phyloP scores from a whole-genome alignment of 1,140 invertebrate species.

The Pomacea maculata region DNA sequence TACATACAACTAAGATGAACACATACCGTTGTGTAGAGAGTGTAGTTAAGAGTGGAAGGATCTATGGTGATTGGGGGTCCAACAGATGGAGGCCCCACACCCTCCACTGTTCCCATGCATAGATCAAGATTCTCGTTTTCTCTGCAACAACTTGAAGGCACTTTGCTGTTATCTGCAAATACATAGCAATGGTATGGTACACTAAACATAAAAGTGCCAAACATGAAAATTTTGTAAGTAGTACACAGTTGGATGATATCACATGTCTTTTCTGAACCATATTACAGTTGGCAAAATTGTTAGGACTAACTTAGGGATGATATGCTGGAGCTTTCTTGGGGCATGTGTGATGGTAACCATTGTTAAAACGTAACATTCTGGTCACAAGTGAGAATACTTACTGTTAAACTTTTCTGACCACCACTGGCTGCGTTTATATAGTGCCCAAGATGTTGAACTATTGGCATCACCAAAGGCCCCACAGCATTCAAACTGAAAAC shows the following conservation, averaged over 20 bases:
- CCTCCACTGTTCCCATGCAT: constrained; percentile 37
- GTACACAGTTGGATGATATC: too few species aligned
- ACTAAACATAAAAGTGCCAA: too few species aligned
- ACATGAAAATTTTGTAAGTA: too few species aligned
- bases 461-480: constrained; percentile 47
- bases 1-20: background rate
- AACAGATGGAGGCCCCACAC: constrained; percentile 34
- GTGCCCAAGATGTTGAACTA: constrained; percentile 46
- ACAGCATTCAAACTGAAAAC: constrained; percentile 51
- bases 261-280: too few species aligned
- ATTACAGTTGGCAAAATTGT: too few species aligned
- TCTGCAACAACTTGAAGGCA: constrained; percentile 49
- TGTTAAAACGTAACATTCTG: too few species aligned
- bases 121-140: constrained; percentile 28
- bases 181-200: too few species aligned
- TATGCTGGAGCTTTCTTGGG: too few species aligned
- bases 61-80: constrained; percentile 31
- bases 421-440: constrained; percentile 47
- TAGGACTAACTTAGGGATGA: too few species aligned
- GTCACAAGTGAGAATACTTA: constrained; percentile 20
- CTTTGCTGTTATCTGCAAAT: constrained; percentile 39
- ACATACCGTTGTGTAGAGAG: constrained; percentile 44
- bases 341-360: too few species aligned
- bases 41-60: constrained; percentile 32
- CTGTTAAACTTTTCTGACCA: constrained; percentile 29